Evolutionary conservation across 2,797 vertebrate species (phyloP).

Genomic region (Eulemur albifrons): DNA sequence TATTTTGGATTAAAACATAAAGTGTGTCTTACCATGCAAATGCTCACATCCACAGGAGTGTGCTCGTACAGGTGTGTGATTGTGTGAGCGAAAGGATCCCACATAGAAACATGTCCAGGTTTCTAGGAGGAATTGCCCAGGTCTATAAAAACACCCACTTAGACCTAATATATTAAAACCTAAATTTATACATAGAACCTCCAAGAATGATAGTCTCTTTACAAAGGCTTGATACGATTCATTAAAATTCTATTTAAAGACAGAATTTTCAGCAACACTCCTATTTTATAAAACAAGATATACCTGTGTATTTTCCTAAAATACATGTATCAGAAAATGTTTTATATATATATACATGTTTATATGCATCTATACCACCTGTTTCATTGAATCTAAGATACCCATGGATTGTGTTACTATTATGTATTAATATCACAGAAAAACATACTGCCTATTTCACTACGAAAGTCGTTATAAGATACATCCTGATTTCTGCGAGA

Average conservation of each 20-base stretch:
- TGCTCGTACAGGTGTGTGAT: not conserved
- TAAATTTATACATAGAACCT: not conserved
- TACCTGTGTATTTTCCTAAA: not conserved
- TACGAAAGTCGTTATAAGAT: not conserved
- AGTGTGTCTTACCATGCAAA: not conserved
- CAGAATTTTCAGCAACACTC: not conserved
- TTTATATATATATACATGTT: not conserved
- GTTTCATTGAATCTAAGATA: not conserved
- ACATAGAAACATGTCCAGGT: not conserved
- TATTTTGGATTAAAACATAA: not conserved
- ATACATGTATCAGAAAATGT: not conserved
- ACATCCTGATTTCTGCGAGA: not conserved
- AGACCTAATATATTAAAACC: conserved; percentile 6
- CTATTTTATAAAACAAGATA: conserved; percentile 1
- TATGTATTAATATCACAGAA: not conserved
- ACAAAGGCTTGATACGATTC: conserved; percentile 5
- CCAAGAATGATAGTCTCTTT: conserved; percentile 4
- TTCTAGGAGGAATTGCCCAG: not conserved
- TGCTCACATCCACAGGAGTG: not conserved
- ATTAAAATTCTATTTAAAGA: conserved; percentile 26
- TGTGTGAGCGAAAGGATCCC: not conserved
- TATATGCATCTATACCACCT: not conserved
- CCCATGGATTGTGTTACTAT: not conserved
- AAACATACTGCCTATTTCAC: not conserved
- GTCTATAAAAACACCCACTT: not conserved